Evolutionary conservation across 2,888 invertebrate species (phyloP), one percentile per base, ranked within the genome.

Genomic region (Clistopyga incitator): DNA sequence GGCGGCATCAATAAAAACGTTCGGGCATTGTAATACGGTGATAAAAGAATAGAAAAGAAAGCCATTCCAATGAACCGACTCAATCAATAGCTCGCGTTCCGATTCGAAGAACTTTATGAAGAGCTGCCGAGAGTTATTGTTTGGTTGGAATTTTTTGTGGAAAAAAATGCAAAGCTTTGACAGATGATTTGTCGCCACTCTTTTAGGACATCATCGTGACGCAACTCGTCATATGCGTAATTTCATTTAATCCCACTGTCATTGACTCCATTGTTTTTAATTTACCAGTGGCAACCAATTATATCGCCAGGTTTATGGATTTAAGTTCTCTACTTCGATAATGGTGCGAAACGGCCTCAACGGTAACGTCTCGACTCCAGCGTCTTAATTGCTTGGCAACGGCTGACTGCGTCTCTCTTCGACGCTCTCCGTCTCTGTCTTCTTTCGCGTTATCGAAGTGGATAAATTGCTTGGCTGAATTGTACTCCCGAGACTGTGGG

Each of bases 381-480:
- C 47, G 18, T 47, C 34, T 18, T 64, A 74, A 61, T 74, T 74
- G 64, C 61, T 64, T 64, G 50, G 50, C 50, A 74, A 74, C 61
- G 61, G 64, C 47, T 15, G 61, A 64, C 45, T 56, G 20, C 29
- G n/a, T 25, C 72, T 23, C 38, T 72, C 15, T 42, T 23, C 25
- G 6, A 13, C 47, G 25, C 50, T 18, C 64, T 18, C 20, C 50
- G 11, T 64, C 50, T 47, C 34, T 15, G 34, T 59, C 59, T 64
- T 68, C 13, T 13, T 52, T 45, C 52, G 56, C 59, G 61, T 70
- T 68, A 45, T 64, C 45, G 70, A 61, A 70, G 75, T 64, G 61
- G 56, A 80, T 80, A 80, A 80, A 75, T 75, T 64, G 61, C 68
- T 76, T 34, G 34, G 52, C 47, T 47, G 23, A 20, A 54, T 42